These are phyloP conservation scores for Antheraea mylitta DNA, from an alignment of 1,140 invertebrate species.

Conservation along the genomic window DNA sequence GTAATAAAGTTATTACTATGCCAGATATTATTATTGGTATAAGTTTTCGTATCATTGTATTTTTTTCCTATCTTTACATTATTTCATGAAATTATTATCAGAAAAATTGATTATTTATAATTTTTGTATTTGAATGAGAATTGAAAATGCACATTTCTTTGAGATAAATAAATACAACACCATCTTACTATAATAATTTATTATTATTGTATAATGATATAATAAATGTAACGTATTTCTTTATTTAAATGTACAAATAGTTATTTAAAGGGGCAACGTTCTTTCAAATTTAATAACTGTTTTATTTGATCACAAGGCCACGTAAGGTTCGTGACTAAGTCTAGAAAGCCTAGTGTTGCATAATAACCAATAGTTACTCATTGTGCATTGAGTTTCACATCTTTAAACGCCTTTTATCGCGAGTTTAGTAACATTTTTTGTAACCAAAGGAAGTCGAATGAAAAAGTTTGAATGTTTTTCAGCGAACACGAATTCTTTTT, in stretches of 20 bases:
- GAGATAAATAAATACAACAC: too few species aligned
- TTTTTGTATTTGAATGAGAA: too few species aligned
- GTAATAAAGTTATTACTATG: too few species aligned
- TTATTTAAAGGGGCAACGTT: neutral
- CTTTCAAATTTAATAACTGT: constrained; percentile 23
- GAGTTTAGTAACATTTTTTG: constrained; percentile 12
- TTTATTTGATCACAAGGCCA: constrained; percentile 34
- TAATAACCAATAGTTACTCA: constrained; percentile 27
- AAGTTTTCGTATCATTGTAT: too few species aligned
- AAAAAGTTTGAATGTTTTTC: neutral
- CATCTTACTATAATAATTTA: too few species aligned
- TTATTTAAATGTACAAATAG: neutral
- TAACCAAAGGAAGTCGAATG: neutral
- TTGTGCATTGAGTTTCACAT: constrained; percentile 9
- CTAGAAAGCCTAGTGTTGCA: constrained; percentile 49
- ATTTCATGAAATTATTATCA: too few species aligned
- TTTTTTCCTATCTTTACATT: too few species aligned
- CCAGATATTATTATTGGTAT: too few species aligned
- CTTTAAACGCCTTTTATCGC: constrained; percentile 19
- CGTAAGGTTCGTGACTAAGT: constrained; percentile 37
- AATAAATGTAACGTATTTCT: too few species aligned
- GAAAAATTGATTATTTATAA: too few species aligned
- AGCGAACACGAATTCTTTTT: constrained; percentile 7
- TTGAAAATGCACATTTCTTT: too few species aligned
- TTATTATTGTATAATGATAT: too few species aligned